phyloP scores from a whole-genome alignment of 2,113 vertebrate species.

The Lontra canadensis region DNA sequence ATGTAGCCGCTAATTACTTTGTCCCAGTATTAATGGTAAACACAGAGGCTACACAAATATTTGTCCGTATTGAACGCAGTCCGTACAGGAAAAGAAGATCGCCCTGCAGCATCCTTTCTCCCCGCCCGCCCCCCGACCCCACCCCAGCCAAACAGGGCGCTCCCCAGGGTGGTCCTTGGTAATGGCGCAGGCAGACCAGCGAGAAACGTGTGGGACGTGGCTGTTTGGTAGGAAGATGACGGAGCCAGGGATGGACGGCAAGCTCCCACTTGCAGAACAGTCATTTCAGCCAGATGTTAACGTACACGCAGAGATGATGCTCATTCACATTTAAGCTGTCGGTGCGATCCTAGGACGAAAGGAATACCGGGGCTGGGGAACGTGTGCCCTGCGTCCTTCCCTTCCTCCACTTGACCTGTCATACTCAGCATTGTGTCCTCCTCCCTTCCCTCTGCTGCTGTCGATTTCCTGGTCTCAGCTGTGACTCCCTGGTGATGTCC shows the following conservation, averaged over 20 bases:
- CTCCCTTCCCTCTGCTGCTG: not conserved
- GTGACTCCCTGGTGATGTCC: not conserved
- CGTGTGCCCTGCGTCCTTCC: not conserved
- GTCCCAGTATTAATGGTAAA: constrained; percentile 15
- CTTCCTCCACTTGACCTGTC: not conserved
- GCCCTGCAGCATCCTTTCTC: not conserved
- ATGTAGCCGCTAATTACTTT: not conserved
- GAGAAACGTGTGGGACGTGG: not conserved
- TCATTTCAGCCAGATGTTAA: not conserved
- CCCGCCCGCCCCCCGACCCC: not conserved
- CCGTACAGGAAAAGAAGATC: not conserved
- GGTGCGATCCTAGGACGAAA: too few species aligned
- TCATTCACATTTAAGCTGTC: not conserved
- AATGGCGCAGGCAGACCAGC: rapidly evolving
- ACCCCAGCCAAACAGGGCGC: not conserved
- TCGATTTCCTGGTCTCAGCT: not conserved
- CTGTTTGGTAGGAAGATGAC: not conserved
- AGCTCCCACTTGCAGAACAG: not conserved
- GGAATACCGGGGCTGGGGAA: not conserved
- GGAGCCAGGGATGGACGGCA: not conserved
- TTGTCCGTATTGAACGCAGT: not conserved
- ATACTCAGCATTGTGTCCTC: rapidly evolving
- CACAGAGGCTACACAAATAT: constrained; percentile 39
- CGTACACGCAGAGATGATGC: not conserved
- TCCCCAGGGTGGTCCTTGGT: too few species aligned